Conservation (phyloP, 2,888 invertebrate species). For the Scaptomyza flava region DNA sequence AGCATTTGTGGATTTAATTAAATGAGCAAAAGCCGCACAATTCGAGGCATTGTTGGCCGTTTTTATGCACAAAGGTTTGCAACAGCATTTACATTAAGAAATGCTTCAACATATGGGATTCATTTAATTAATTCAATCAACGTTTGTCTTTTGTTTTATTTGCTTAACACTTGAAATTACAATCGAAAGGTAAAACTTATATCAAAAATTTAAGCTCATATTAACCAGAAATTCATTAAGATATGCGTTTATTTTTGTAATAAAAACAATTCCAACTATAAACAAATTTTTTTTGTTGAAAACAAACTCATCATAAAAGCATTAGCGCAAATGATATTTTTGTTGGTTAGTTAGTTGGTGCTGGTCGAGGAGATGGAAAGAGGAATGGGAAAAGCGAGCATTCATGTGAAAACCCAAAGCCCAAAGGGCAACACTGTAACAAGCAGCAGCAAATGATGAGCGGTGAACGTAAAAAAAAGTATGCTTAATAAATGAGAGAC, state of each 20-base stretch:
- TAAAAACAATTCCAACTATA: background rate
- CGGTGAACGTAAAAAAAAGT: slow-evolving; percentile 8
- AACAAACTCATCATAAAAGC: slow-evolving; percentile 63
- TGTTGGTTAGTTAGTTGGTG: slow-evolving; percentile 18
- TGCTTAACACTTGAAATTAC: background rate
- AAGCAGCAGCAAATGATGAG: slow-evolving; percentile 51
- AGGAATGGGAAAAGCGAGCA: slow-evolving; percentile 1
- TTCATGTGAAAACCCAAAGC: slow-evolving; percentile 55
- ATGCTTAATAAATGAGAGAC: slow-evolving; percentile 6
- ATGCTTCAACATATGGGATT: background rate
- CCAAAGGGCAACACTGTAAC: slow-evolving; percentile 49
- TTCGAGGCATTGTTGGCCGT: slow-evolving; percentile 2
- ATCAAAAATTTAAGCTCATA: background rate
- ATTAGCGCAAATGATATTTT: slow-evolving; percentile 51
- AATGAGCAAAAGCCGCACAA: slow-evolving; percentile 21
- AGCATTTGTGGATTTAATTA: slow-evolving; percentile 24
- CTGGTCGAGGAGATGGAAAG: background rate
- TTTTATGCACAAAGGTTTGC: slow-evolving; percentile 1
- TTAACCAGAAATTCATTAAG: background rate
- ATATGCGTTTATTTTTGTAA: background rate
- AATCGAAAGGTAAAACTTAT: background rate
- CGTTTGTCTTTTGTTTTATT: background rate
- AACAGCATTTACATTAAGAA: background rate
- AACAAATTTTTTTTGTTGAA: slow-evolving; percentile 4
- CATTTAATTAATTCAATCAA: slow-evolving; percentile 22